Conservation (phyloP, 1,140 invertebrate species). For the Dinoponera quadriceps region DNA sequence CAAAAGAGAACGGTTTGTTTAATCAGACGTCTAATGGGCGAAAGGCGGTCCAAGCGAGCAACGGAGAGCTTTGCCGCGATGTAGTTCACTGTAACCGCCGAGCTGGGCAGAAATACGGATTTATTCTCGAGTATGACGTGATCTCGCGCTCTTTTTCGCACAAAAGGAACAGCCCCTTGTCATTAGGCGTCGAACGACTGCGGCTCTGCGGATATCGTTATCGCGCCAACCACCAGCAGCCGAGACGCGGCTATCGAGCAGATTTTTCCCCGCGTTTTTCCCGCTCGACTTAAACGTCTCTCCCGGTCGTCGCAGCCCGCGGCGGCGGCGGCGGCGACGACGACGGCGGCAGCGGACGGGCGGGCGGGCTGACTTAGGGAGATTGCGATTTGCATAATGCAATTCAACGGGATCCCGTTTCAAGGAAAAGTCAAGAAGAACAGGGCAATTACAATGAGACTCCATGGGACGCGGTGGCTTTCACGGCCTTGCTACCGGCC, state of each 20-base stretch:
- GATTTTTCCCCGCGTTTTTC: slow-evolving; percentile 66
- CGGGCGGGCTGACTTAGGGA: slow-evolving; percentile 82
- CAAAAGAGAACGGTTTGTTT: not conserved
- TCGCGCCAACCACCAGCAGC: slow-evolving; percentile 35
- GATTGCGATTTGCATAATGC: slow-evolving; percentile 85
- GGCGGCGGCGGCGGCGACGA: slow-evolving; percentile 5
- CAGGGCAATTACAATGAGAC: slow-evolving; percentile 85
- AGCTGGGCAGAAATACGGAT: not conserved
- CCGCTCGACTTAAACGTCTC: slow-evolving; percentile 49
- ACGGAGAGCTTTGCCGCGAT: not conserved
- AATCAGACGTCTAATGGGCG: not conserved
- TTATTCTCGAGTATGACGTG: not conserved
- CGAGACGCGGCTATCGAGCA: slow-evolving; percentile 61
- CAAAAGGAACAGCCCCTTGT: slow-evolving; percentile 53
- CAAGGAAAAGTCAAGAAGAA: slow-evolving; percentile 84
- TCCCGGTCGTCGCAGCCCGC: slow-evolving; percentile 26
- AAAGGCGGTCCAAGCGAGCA: not conserved
- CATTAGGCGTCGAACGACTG: slow-evolving; percentile 58
- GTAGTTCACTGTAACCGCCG: not conserved
- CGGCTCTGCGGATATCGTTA: slow-evolving; percentile 61
- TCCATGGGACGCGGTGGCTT: slow-evolving; percentile 83
- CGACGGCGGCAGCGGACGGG: slow-evolving; percentile 51
- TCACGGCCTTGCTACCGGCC: slow-evolving; percentile 80
- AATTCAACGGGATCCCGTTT: slow-evolving; percentile 84
- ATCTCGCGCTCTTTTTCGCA: not conserved